Evolutionary conservation across 2,113 vertebrate genomes (phyloP), one percentile per base, ranked within the genome.

Genomic region (Conger conger): DNA sequence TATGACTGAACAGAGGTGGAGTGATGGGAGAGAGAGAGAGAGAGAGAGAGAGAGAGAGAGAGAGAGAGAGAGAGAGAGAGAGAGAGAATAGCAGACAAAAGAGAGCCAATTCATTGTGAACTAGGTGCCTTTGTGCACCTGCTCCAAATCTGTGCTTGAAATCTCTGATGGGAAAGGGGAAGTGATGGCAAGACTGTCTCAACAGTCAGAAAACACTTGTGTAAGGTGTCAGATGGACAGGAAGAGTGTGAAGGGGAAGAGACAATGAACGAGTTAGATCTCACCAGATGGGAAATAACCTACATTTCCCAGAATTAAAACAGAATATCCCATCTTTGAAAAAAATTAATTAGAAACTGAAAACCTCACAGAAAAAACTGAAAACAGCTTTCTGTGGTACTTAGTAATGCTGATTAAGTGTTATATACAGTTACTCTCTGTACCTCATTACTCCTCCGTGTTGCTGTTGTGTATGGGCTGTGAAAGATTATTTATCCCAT

Each of bases 31-130:
- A 9, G 40, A 42, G 9, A 9, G 4, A 42, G 18, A 78, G 30
- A 87, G 80, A 8, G 9, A 57, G 50, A 76, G 27, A 35, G 42
- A 86, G 11, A 83, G 50, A 79, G 77, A n/a, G 54, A 23, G 38
- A 40, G 76, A 83, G 33, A 78, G 35, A 30, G 76, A 6, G 68
- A 53, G 54, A 82, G 76, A 23, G 35, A 79, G 30, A 68, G 82
- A 36, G 37, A 76, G 77, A 80, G 18, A 82, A 42, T 33, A 83
- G 60, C 45, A 76, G 57, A 54, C 73, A 76, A 63, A 77, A 38
- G 53, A 79, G 45, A 50, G 85, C 33, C 0, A 36, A 54, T 40
- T 27, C n/a, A 20, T 23, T 23, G 57, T 1, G 6, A 77, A 54
- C 37, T 60, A 79, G 13, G 8, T 42, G 40, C 8, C 45, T 50